phyloP scores from a whole-genome alignment of 2,888 invertebrate species.

The Epinotia ramella region DNA sequence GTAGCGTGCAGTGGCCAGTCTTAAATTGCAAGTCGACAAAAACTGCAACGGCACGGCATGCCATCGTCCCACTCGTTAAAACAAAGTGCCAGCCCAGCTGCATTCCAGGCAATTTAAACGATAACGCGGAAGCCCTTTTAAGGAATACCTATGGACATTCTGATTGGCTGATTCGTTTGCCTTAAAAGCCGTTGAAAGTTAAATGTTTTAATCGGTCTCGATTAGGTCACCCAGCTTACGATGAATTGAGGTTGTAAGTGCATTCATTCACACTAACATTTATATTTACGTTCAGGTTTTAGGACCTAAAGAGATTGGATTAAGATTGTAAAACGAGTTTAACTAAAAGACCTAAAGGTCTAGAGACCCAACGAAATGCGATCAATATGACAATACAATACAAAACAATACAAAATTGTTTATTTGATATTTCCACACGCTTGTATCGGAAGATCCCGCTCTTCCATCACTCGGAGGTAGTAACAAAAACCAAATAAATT shows the following conservation, averaged over 20 bases:
- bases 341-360: too few species aligned
- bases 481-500: too few species aligned
- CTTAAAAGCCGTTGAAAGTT: background rate
- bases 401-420: too few species aligned
- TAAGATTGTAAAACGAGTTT: too few species aligned
- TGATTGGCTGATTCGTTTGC: constrained; percentile 3
- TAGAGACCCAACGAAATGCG: too few species aligned
- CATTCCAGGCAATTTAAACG: constrained; percentile 26
- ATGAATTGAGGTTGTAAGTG: background rate
- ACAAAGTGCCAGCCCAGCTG: constrained; percentile 10
- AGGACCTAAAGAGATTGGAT: too few species aligned
- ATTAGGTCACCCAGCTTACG: background rate
- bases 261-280: background rate
- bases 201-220: constrained; percentile 6
- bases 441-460: too few species aligned
- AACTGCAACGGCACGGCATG: constrained; percentile 23
- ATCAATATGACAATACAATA: too few species aligned
- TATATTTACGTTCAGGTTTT: too few species aligned
- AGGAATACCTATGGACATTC: constrained; percentile 1
- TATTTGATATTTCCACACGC: too few species aligned
- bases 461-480: too few species aligned
- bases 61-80: constrained; percentile 30
- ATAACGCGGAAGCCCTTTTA: constrained; percentile 33
- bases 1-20: constrained; percentile 17
- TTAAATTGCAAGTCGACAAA: constrained; percentile 39